These are phyloP conservation scores for Drosophila bunnanda DNA, from an alignment of 2,888 invertebrate species.

Conservation along the genomic window DNA sequence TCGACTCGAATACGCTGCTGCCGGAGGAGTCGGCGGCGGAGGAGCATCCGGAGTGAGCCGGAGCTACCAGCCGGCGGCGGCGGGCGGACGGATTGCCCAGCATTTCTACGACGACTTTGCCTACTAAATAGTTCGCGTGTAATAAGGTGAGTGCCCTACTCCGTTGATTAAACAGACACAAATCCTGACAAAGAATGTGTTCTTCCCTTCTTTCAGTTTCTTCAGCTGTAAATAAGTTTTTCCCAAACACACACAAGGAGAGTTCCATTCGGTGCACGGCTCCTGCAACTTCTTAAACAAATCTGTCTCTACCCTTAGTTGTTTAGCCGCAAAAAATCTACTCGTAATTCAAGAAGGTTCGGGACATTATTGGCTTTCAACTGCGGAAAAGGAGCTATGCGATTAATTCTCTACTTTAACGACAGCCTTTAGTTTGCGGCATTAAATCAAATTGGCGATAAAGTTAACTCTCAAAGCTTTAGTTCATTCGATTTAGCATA, in stretches of 20 bases:
- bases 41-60: conserved; percentile 38
- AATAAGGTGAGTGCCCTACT: conserved; percentile 22
- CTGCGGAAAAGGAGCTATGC: neutral
- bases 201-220: conserved; percentile 57
- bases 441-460: neutral
- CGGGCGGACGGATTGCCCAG: conserved; percentile 75
- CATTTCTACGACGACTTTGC: conserved; percentile 83
- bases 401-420: conserved; percentile 4
- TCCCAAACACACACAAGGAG: conserved; percentile 37
- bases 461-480: neutral
- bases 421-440: neutral
- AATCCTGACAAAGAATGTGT: neutral
- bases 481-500: neutral
- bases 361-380: conserved; percentile 24
- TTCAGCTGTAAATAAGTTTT: conserved; percentile 78
- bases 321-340: conserved; percentile 59
- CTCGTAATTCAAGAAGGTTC: conserved; percentile 50
- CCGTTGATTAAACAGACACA: neutral
- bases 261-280: conserved; percentile 46
- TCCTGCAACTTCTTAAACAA: conserved; percentile 46
- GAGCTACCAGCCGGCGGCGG: conserved; percentile 46
- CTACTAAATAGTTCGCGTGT: conserved; percentile 69
- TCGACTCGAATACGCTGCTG: conserved; percentile 77
- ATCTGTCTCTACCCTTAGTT: conserved; percentile 56
- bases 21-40: conserved; percentile 57